A percentile compares a stretch with the other conserved stretches of the same genome.
These are phyloP conservation scores for Etia nguti DNA, from an alignment of 2,113 vertebrate genomes.

Conservation along the genomic window DNA sequence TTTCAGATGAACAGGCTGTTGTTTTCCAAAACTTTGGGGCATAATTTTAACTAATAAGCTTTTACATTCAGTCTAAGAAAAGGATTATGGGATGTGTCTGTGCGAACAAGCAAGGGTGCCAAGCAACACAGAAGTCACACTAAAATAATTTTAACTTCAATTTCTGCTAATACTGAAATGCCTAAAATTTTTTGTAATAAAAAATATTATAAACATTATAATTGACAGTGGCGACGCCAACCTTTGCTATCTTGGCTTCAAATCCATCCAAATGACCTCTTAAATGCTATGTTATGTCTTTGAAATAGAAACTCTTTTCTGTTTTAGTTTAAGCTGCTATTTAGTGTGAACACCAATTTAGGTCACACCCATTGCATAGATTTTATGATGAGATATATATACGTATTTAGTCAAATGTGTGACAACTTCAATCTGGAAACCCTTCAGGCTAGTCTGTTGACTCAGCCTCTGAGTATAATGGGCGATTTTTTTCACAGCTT, in stretches of 20 bases:
- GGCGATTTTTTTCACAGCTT: not conserved
- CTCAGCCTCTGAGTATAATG: not conserved
- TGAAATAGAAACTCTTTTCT: not conserved
- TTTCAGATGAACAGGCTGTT: not conserved
- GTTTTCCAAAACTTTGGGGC: not conserved
- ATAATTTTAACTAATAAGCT: not conserved
- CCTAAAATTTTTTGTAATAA: not conserved
- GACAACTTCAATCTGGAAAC: not conserved
- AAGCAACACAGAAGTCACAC: not conserved
- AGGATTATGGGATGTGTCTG: not conserved
- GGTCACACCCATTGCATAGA: not conserved
- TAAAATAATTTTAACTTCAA: not conserved
- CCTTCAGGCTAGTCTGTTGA: not conserved
- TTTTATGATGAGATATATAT: not conserved
- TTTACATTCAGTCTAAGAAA: not conserved
- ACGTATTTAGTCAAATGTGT: not conserved
- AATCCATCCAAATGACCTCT: not conserved
- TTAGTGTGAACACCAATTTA: not conserved
- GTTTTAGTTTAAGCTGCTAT: not conserved
- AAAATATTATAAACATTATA: not conserved
- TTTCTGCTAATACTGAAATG: not conserved
- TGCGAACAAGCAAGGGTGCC: not conserved
- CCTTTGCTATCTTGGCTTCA: not conserved
- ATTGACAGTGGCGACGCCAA: not conserved
- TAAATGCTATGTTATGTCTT: not conserved